Evolutionary conservation across 2,113 vertebrate species (phyloP).

Genomic region (Leptobrachium leishanense): DNA sequence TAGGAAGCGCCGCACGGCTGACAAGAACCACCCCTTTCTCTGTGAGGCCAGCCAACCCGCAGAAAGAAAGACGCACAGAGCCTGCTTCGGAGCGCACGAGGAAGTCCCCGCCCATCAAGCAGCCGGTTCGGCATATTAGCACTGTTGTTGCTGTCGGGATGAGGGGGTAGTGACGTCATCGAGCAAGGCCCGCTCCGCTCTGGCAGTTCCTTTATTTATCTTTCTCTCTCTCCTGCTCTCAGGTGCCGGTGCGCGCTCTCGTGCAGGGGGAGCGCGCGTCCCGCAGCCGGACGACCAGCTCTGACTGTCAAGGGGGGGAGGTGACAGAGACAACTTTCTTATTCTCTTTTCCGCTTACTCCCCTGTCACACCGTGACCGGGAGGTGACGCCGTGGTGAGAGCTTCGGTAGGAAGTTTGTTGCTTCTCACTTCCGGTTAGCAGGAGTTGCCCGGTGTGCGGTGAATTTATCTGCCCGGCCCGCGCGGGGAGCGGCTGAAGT

Average conservation of each 20-base stretch:
- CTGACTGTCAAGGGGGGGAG: no score
- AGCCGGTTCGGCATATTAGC: slow-evolving; percentile 29
- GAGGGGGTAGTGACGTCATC: slow-evolving; percentile 31
- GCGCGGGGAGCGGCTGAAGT: not conserved
- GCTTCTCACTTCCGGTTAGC: not conserved
- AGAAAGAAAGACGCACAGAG: not conserved
- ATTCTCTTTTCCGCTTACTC: not conserved
- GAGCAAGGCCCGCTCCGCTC: slow-evolving; percentile 11
- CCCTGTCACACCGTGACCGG: not conserved
- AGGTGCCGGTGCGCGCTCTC: slow-evolving; percentile 18
- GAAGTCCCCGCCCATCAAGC: slow-evolving; percentile 16
- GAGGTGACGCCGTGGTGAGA: slow-evolving; percentile 2
- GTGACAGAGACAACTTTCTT: slow-evolving; percentile 21
- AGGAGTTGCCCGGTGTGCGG: not conserved
- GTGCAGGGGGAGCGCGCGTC: not conserved
- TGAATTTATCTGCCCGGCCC: not conserved
- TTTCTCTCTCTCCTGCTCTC: not conserved
- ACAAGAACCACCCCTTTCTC: not conserved
- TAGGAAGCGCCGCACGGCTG: not conserved
- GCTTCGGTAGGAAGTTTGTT: slow-evolving; percentile 28
- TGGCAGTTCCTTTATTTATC: not conserved
- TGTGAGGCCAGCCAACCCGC: not conserved
- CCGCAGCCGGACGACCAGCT: not conserved
- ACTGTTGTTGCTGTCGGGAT: slow-evolving; percentile 34
- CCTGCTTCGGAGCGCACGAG: not conserved